Evolutionary conservation across 2,797 vertebrate genomes (phyloP).

Genomic region (Cuniculus paca): DNA sequence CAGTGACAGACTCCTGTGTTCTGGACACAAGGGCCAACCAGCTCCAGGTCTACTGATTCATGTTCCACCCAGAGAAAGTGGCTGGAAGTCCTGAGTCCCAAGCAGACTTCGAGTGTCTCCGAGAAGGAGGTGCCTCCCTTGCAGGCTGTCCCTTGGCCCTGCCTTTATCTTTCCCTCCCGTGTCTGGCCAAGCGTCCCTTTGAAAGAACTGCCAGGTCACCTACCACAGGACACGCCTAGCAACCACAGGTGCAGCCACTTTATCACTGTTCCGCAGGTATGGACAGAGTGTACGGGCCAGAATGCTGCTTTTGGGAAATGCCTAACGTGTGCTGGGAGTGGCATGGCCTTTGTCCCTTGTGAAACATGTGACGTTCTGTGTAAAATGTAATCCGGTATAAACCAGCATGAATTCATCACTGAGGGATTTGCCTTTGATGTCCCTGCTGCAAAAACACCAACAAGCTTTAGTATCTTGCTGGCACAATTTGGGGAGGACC

Average conservation of each 20-base stretch:
- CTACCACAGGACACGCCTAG: slow-evolving; percentile 46
- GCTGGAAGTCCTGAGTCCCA: background rate
- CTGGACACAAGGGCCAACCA: background rate
- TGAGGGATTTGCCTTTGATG: background rate
- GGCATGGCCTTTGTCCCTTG: slow-evolving; percentile 78
- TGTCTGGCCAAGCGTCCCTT: background rate
- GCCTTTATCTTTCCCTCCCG: background rate
- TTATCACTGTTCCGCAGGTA: slow-evolving; percentile 64
- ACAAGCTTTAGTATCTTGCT: background rate
- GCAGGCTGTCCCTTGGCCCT: background rate
- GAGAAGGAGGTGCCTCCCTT: background rate
- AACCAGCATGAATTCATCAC: slow-evolving; percentile 10
- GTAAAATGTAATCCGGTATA: slow-evolving; percentile 48
- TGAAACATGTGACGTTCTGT: slow-evolving; percentile 27
- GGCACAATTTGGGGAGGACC: too few species aligned
- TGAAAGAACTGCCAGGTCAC: background rate
- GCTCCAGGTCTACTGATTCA: background rate
- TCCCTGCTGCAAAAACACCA: background rate
- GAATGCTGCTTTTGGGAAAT: slow-evolving; percentile 44
- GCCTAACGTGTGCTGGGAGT: slow-evolving; percentile 39
- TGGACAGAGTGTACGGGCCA: background rate
- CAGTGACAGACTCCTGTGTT: background rate
- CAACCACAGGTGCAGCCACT: background rate
- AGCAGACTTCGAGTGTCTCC: background rate
- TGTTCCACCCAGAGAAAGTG: background rate